These are phyloP conservation scores for Platanista minor DNA, from an alignment of 2,113 vertebrate species.

Conservation along the genomic window DNA sequence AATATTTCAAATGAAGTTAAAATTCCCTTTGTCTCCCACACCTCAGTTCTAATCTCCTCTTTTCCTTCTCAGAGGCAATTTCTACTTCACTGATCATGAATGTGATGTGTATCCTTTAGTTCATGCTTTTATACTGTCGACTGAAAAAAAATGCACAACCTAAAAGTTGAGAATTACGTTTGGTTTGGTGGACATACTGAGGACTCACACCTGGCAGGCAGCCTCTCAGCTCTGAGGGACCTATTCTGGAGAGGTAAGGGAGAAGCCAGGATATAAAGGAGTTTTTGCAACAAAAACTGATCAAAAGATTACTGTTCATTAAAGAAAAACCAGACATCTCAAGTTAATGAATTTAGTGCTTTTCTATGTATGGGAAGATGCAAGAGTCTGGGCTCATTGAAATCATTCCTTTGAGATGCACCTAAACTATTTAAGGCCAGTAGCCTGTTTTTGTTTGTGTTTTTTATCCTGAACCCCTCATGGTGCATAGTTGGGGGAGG, in stretches of 20 bases:
- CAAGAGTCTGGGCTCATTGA: neutral
- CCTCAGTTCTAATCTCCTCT: neutral
- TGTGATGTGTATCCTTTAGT: neutral
- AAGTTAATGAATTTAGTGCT: neutral
- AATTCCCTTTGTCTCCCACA: neutral
- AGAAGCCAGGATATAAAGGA: neutral
- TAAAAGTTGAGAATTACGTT: neutral
- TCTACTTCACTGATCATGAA: neutral
- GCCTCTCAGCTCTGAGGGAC: neutral
- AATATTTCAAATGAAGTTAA: conserved; percentile 16
- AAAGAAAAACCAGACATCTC: neutral
- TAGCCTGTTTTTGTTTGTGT: too few species aligned
- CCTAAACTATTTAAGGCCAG: neutral
- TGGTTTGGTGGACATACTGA: neutral
- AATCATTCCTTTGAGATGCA: neutral
- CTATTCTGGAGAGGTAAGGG: neutral
- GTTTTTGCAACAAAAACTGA: neutral
- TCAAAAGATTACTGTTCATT: neutral
- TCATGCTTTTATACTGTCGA: neutral
- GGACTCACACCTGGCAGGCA: neutral
- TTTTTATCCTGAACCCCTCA: neutral
- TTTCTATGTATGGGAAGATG: neutral
- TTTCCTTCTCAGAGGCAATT: neutral
- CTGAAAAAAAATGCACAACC: neutral
- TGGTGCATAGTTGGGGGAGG: neutral